A percentile compares a stretch with the other conserved stretches of the same genome.
Conservation (phyloP, 2,888 invertebrate species). For the Chrysolina americana region DNA sequence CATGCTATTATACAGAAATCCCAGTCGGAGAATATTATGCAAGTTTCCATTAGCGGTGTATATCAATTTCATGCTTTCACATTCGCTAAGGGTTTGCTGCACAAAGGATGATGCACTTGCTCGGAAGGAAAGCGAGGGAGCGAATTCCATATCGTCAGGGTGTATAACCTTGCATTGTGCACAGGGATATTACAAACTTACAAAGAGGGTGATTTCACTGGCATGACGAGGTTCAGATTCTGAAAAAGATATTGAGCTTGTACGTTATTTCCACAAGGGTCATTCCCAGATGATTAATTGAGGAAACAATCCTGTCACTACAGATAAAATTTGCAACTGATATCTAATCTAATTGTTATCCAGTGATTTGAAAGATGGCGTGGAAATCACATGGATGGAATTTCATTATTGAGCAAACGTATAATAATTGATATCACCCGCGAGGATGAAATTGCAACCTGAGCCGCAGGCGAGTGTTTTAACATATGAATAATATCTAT, state of each 20-base stretch:
- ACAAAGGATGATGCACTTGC: slow-evolving; percentile 13
- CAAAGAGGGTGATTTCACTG: slow-evolving; percentile 9
- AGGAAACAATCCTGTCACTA: not conserved
- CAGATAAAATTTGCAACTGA: too few species aligned
- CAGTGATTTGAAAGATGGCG: too few species aligned
- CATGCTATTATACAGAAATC: not conserved
- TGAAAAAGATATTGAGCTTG: slow-evolving; percentile 5
- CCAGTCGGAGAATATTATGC: not conserved
- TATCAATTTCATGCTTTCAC: slow-evolving; percentile 7
- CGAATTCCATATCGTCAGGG: not conserved
- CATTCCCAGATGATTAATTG: not conserved
- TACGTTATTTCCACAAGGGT: not conserved
- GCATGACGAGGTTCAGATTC: not conserved
- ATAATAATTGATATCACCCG: too few species aligned
- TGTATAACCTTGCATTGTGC: slow-evolving; percentile 12
- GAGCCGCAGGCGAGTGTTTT: too few species aligned
- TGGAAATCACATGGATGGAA: too few species aligned
- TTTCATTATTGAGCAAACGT: too few species aligned
- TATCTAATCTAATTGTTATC: too few species aligned
- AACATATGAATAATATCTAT: too few species aligned
- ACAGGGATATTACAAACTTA: not conserved
- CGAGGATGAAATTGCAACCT: too few species aligned
- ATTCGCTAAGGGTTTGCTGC: slow-evolving; percentile 1
- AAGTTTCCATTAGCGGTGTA: not conserved
- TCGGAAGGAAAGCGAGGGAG: not conserved